Evolutionary conservation across 2,113 vertebrate species (phyloP), one percentile per base, ranked within the genome.

Genomic region (Phrynocephalus versicolor): DNA sequence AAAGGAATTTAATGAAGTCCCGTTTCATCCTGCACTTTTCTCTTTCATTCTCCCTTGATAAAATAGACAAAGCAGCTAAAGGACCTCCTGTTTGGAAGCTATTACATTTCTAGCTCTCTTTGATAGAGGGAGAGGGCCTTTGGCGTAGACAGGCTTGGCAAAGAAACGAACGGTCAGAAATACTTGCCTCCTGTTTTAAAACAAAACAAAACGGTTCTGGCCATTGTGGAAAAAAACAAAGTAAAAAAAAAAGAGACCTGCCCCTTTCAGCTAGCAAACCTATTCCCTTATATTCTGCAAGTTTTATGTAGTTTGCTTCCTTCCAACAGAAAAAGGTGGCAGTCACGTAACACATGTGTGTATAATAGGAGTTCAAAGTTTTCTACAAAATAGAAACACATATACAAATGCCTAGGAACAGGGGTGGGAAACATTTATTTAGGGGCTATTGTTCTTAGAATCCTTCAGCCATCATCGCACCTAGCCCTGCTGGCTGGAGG

Each of bases 1-100:
- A 87, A 91, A 67, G 82, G 82, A 89, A 88, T 83, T 73, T 83
- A 89, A 92, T 93, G 94, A 89, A 75, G 83, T 90, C 91, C 91
- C 12, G 78, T 86, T 85, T 87, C 16, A 90, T 93, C 72, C 88
- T 88, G 60, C 88, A 93, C 90, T 94, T 93, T 87, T 90, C 79
- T 90, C 90, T 90, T 94, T 93, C 91, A 79, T 92, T 94, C 85
- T 88, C 89, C 79, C 71, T 69, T 94, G 90, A 89, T 91, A 94
- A 91, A 94, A 91, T 78, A 89, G 35, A 67, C 73, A 91, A 88
- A 92, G 88, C 76, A 88, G 87, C 75, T 81, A 71, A 92, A 92
- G 88, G 92, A 60, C 23, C 84, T 80, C 69, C 65, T 85, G 69
- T 85, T 92, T 93, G 65, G 85, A 89, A 93, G 81, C 92, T 86